Evolutionary conservation across 2,113 vertebrate genomes (phyloP), one percentile per base, ranked within the genome.

Genomic region (Dicrurus megarhynchus): DNA sequence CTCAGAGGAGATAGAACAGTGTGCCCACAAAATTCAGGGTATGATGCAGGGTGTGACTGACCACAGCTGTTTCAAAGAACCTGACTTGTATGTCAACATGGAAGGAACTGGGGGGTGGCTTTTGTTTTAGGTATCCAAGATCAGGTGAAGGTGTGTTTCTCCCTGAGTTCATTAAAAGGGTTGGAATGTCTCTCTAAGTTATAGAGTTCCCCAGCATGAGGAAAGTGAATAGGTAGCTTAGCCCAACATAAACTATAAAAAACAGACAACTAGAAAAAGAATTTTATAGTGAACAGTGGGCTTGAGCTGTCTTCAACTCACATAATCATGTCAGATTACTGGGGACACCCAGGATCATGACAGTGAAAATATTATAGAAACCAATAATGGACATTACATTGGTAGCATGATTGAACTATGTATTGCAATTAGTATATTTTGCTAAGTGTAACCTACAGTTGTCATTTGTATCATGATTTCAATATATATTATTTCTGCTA

Each of bases 311-410:
- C 27, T 85, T 64, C 33, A 73, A 35, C 21, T 3, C 5, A 44
- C 4, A 3, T 44, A 53, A 56, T 32, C n/a, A 19, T 78, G 33
- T 20, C 37, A 2, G 4, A 39, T 8, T 73, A 26, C 1, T 33
- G 10, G 5, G 24, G 12, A 52, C 6, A 52, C 4, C 2, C 23
- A 67, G 26, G 24, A 11, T 55, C 39, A 27, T 27, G 13, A 49
- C 6, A 68, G 15, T 35, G 9, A 73, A 63, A 39, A 53, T 57
- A 39, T 35, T 41, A 32, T 7, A 46, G 39, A 77, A 39, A 53
- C 4, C 0, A 0, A 7, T 20, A 68, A 52, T 4, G 3, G 11
- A 64, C 77, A 69, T 69, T 16, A 41, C 20, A n/a, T 13, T 27
- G 19, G 28, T 44, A 77, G 14, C 1, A 3, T 50, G 39, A 73